phyloP scores from a whole-genome alignment of 2,797 vertebrate species.

The Varecia variegata region DNA sequence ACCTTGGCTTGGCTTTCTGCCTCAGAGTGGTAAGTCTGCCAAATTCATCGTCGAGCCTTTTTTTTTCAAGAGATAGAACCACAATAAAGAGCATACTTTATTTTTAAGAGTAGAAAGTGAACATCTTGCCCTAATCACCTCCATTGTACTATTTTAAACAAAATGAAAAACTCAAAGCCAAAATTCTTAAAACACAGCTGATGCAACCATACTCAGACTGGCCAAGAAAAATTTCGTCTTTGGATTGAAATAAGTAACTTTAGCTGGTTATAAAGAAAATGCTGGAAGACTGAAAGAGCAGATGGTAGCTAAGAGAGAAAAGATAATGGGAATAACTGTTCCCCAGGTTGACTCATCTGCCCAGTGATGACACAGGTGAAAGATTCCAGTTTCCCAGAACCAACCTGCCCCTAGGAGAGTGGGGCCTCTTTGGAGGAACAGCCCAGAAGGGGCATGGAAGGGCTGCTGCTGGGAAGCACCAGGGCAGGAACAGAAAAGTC shows the following conservation, averaged over 20 bases:
- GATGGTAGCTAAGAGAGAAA: not conserved
- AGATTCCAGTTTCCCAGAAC: not conserved
- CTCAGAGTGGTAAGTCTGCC: not conserved
- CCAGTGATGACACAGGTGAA: not conserved
- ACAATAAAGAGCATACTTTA: not conserved
- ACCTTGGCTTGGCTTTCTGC: slow-evolving; percentile 32
- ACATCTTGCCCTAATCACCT: slow-evolving; percentile 44
- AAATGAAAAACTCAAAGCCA: slow-evolving; percentile 42
- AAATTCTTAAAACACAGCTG: slow-evolving; percentile 57
- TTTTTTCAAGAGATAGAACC: not conserved
- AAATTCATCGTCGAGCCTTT: not conserved
- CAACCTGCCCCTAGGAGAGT: not conserved
- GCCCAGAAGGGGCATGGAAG: not conserved
- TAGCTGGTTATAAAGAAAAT: slow-evolving; percentile 56
- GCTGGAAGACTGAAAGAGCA: not conserved
- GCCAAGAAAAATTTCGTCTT: slow-evolving; percentile 67
- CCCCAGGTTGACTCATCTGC: not conserved
- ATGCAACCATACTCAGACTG: slow-evolving; percentile 35
- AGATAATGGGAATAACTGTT: not conserved
- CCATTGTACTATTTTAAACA: slow-evolving; percentile 41
- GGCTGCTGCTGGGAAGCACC: no score
- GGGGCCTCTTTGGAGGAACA: not conserved
- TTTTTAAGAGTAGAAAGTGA: slow-evolving; percentile 20
- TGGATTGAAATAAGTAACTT: slow-evolving; percentile 51
- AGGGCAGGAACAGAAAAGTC: not conserved